Base-by-base conservation (phyloP, 2,888 invertebrate species). In the Agonopterix alstromeriana region DNA sequence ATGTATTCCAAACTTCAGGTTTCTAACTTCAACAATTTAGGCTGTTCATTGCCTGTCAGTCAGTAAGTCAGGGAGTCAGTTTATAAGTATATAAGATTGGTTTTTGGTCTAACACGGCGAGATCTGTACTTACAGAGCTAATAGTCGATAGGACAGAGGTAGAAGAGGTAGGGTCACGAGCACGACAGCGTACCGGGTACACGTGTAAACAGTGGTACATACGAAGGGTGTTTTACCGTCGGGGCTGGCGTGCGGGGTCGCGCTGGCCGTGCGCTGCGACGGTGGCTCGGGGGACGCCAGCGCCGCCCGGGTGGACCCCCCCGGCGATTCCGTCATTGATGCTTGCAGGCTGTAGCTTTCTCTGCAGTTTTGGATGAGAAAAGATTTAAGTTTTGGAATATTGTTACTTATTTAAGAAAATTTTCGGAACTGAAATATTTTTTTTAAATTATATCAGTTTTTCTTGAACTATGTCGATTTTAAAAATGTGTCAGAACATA, bases 211-310 rank as follows among this genome's bases (percentile, higher is more conserved):
- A 61, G 69, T 70, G 77, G 82, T 86, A 86, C 86, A 86, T 87
- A 85, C 86, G 78, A 84, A 82, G 77, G 71, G 71, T 58, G 63
- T 77, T 70, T 86, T 88, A 89, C 89, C 89, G 77, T 89, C 86
- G 82, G 89, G 87, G 78, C 88, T 87, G 56, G 77, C 84, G 67
- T 76, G 81, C 55, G 83, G 84, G 49, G 82, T 83, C 59, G 82
- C 85, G 55, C 89, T 86, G 54, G 70, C 56, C 1, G 88, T 82
- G 43, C 77, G 71, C 46, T 59, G 68, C 54, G 90, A 90, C 55
- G 89, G 91, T 38, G 90, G 67, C 71, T 91, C 92, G 2, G 92
- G 93, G 0, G 93, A 92, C 5, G 93, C 93, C 35, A 93, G 77
- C 7, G 92, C 92, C 11, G 90, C 92, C 50, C 90, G 85, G 38